Evolutionary conservation across 2,888 invertebrate genomes (phyloP).

Genomic region (Diarsia brunnea): DNA sequence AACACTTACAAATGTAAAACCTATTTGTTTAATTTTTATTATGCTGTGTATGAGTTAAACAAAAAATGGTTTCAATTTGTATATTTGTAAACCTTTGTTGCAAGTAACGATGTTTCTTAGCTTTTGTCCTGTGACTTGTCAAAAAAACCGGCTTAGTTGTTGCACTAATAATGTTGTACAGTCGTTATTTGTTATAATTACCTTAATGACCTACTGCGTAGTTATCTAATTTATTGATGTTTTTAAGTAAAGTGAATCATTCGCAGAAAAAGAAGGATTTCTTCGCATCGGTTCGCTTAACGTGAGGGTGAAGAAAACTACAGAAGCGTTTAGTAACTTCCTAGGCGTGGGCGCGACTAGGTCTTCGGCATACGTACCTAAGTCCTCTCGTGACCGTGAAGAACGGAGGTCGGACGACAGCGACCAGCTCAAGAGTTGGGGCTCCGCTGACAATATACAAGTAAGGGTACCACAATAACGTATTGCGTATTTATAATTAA

Average conservation of each 20-base stretch:
- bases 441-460: slow-evolving; percentile 96
- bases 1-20: not conserved
- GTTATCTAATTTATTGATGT: not conserved
- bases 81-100: not conserved
- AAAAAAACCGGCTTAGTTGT: not conserved
- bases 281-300: slow-evolving; percentile 97
- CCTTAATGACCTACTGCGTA: not conserved
- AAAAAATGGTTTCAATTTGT: not conserved
- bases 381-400: slow-evolving; percentile 80
- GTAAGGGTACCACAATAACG: slow-evolving; percentile 78
- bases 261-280: slow-evolving; percentile 97
- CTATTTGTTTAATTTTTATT: not conserved
- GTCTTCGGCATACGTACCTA: slow-evolving; percentile 87
- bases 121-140: slow-evolving; percentile 8
- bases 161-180: slow-evolving; percentile 9
- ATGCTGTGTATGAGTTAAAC: not conserved
- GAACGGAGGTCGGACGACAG: slow-evolving; percentile 82
- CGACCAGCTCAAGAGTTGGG: slow-evolving; percentile 96
- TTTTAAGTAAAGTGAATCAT: slow-evolving; percentile 29
- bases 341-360: slow-evolving; percentile 94
- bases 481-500: not conserved
- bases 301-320: slow-evolving; percentile 97
- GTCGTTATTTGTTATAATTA: not conserved
- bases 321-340: slow-evolving; percentile 97
- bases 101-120: not conserved